These are phyloP conservation scores for Porites lobata DNA, from an alignment of 92 coral and sea anemone species.

Conservation along the genomic window DNA sequence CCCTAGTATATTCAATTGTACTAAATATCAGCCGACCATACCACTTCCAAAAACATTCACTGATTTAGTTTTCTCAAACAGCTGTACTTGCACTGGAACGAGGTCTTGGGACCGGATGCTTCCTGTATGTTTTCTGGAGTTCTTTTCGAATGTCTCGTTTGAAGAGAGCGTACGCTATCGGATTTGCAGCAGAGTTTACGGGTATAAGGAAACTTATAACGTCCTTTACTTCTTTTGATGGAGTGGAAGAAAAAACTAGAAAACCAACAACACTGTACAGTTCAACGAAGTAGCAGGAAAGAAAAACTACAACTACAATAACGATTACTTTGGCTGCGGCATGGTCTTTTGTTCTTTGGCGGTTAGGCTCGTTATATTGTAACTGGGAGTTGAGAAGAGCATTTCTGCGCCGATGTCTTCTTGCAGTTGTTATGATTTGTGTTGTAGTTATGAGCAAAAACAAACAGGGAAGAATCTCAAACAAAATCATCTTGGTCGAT, in stretches of 20 bases:
- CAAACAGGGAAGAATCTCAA: slow-evolving; percentile 29
- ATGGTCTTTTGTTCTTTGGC: not conserved
- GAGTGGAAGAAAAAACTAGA: not conserved
- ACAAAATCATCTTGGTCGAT: not conserved
- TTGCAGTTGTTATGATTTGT: slow-evolving; percentile 4
- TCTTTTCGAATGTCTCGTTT: slow-evolving; percentile 38
- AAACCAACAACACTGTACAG: slow-evolving; percentile 16
- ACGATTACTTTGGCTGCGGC: not conserved
- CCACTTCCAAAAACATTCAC: too few relatives aligned
- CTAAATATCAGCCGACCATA: too few relatives aligned
- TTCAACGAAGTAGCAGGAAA: slow-evolving; percentile 32
- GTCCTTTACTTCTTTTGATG: not conserved
- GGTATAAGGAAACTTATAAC: not conserved
- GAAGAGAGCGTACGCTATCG: slow-evolving; percentile 45
- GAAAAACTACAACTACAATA: not conserved
- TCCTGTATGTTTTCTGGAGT: slow-evolving; percentile 1
- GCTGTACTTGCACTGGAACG: not conserved
- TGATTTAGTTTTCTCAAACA: not conserved
- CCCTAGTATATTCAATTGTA: too few relatives aligned
- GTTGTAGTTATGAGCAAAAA: not conserved
- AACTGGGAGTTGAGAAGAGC: slow-evolving; percentile 13
- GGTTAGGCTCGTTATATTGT: not conserved
- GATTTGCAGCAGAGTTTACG: slow-evolving; percentile 28
- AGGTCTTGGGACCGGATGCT: not conserved
- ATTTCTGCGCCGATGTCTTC: slow-evolving; percentile 21